A percentile compares a stretch with the other conserved stretches of the same genome.
Conservation (phyloP, 2,113 vertebrate species). For the Lasiurus borealis region DNA sequence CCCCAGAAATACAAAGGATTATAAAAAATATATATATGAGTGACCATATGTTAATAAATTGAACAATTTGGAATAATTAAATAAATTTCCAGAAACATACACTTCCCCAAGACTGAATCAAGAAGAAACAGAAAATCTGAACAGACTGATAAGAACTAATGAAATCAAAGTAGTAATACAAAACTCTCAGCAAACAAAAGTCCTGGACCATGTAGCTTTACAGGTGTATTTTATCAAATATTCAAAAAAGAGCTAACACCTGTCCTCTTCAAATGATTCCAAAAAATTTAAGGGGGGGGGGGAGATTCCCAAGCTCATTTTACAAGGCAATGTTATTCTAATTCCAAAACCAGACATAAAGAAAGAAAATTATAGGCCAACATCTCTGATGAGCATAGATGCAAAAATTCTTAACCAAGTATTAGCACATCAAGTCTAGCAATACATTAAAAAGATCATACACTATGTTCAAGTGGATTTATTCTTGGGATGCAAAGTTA, state of each 20-base stretch:
- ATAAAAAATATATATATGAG: not conserved
- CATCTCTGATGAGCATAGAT: not conserved
- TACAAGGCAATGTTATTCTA: not conserved
- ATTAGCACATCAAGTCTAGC: not conserved
- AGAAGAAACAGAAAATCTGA: not conserved
- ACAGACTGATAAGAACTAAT: not conserved
- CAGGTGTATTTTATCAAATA: not conserved
- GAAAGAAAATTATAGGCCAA: not conserved
- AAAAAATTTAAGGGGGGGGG: not conserved
- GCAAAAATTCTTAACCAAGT: not conserved
- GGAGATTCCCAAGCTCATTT: not conserved
- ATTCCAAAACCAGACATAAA: not conserved
- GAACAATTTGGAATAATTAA: not conserved
- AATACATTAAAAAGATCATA: not conserved
- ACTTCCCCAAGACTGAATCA: not conserved
- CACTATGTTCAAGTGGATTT: not conserved
- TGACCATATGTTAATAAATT: not conserved
- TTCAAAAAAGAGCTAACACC: not conserved
- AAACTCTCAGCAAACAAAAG: not conserved
- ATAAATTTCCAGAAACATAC: not conserved
- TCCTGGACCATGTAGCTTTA: not conserved
- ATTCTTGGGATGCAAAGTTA: not conserved
- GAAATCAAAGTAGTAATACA: not conserved
- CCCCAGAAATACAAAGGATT: not conserved
- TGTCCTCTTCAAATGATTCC: not conserved